phyloP scores from a whole-genome alignment of 1,140 invertebrate genomes.

The Drosophila sulfurigaster region DNA sequence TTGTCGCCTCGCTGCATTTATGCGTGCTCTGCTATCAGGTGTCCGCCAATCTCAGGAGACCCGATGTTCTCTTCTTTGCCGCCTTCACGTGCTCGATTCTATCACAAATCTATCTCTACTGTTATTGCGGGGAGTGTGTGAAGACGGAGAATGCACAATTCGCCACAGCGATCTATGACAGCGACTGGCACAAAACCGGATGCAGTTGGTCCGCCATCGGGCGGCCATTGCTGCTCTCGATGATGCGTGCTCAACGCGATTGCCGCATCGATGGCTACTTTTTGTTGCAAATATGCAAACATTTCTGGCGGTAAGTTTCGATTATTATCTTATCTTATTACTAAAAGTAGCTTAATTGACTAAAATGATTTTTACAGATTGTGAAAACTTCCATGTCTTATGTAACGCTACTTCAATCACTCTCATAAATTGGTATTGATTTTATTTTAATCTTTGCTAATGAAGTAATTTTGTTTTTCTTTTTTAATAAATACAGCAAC shows the following conservation, averaged over 20 bases:
- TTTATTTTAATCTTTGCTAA: neutral
- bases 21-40: conserved; percentile 55
- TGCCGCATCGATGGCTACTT: conserved; percentile 44
- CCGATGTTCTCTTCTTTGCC: conserved; percentile 45
- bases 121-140: conserved; percentile 48
- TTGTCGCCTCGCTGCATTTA: conserved; percentile 52
- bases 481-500: too few species aligned
- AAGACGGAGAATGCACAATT: conserved; percentile 31
- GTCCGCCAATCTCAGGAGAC: conserved; percentile 42
- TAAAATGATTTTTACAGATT: conserved; percentile 35
- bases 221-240: neutral
- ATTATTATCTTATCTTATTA: neutral
- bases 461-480: neutral
- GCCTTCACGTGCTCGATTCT: conserved; percentile 53
- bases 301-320: conserved; percentile 31
- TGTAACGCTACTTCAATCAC: conserved; percentile 45
- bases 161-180: conserved; percentile 39
- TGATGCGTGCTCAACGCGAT: conserved; percentile 9
- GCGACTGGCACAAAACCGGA: conserved; percentile 26
- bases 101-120: conserved; percentile 53
- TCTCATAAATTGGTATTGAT: conserved; percentile 20
- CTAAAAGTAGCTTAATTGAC: neutral
- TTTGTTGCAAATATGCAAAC: conserved; percentile 49
- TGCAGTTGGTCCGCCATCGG: conserved; percentile 5
- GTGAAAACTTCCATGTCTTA: conserved; percentile 51